phyloP scores from a whole-genome alignment of 2,113 vertebrate genomes.

The Sinosuthora webbiana region DNA sequence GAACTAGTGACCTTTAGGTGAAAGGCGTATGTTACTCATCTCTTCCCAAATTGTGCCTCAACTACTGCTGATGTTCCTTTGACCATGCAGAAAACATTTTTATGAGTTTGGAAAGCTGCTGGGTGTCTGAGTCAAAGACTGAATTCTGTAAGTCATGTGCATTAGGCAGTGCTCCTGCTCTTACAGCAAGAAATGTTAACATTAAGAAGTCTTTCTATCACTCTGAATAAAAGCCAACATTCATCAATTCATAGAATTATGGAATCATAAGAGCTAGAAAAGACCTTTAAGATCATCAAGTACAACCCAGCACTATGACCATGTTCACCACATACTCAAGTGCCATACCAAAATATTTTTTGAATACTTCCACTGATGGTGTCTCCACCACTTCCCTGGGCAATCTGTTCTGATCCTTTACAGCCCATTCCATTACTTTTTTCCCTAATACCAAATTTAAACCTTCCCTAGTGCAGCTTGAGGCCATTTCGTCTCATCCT shows the following conservation, averaged over 20 bases:
- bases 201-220: not conserved
- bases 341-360: not conserved
- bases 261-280: not conserved
- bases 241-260: not conserved
- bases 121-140: not conserved
- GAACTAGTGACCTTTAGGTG: not conserved
- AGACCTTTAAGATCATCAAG: not conserved
- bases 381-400: not conserved
- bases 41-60: not conserved
- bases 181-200: not conserved
- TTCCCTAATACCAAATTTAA: not conserved
- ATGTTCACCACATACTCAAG: too few relatives aligned
- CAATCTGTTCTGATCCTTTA: not conserved
- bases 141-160: not conserved
- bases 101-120: not conserved
- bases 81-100: not conserved
- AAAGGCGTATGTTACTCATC: not conserved
- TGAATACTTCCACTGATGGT: too few relatives aligned
- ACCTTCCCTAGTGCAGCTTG: not conserved
- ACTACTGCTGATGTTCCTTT: not conserved
- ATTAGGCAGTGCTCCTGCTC: not conserved
- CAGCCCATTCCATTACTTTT: not conserved
- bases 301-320: not conserved
- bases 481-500: not conserved
- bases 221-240: not conserved